These are phyloP conservation scores for Stylophora pistillata DNA, from an alignment of 64 coral and sea anemone species.

Conservation along the genomic window DNA sequence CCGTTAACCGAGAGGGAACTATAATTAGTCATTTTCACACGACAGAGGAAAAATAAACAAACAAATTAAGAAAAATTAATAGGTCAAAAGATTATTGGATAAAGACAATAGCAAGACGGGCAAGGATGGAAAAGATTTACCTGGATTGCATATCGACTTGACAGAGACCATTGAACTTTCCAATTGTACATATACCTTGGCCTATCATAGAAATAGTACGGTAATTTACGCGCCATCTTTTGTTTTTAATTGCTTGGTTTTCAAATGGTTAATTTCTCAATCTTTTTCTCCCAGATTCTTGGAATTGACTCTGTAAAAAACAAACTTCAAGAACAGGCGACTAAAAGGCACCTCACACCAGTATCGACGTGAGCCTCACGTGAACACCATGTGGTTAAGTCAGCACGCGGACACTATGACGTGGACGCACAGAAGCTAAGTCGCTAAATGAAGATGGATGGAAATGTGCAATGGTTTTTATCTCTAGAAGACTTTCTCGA, in stretches of 20 bases:
- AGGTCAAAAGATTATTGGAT: no score
- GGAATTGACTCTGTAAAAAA: constrained; percentile 33
- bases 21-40: no score
- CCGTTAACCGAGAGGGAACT: no score
- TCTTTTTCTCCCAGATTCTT: neutral
- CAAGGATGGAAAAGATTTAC: no score
- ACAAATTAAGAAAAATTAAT: no score
- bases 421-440: neutral
- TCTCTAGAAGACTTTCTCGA: no score
- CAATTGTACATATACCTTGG: no score
- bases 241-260: neutral
- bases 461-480: neutral
- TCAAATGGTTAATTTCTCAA: neutral
- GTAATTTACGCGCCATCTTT: neutral
- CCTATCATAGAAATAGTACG: no score
- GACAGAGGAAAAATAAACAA: no score
- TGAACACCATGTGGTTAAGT: neutral
- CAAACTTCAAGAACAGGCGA: constrained; percentile 31
- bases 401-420: neutral
- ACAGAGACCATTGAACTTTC: no score
- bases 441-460: neutral
- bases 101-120: no score
- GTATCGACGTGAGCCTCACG: neutral
- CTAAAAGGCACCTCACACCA: neutral
- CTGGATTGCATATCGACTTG: no score